These are phyloP conservation scores for Chamaetylas fuelleborni DNA, from an alignment of 2,113 vertebrate genomes.

Conservation along the genomic window DNA sequence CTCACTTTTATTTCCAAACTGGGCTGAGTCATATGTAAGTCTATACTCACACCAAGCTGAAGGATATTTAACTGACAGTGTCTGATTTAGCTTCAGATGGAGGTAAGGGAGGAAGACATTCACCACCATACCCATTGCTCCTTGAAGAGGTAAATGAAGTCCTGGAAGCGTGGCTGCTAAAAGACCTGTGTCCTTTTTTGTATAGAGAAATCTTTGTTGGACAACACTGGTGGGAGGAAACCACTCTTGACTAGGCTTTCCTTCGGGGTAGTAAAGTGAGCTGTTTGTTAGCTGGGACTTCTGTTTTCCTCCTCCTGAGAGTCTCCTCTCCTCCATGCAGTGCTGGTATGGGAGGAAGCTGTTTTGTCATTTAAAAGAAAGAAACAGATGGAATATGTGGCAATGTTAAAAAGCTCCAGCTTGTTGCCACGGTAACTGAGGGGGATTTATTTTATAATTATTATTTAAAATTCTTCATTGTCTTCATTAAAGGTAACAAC, in stretches of 20 bases:
- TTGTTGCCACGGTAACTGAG: constrained; percentile 57
- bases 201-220: background rate
- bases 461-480: constrained; percentile 73
- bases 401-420: constrained; percentile 51
- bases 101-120: background rate
- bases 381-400: constrained; percentile 69
- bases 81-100: background rate
- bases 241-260: background rate
- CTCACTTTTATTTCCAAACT: background rate
- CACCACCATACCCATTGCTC: background rate
- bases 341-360: constrained; percentile 18
- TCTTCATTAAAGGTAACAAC: constrained; percentile 66
- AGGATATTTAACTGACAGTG: background rate
- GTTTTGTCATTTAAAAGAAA: constrained; percentile 60
- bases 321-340: background rate
- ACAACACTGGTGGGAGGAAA: background rate
- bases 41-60: background rate
- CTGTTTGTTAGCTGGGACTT: constrained; percentile 26
- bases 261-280: background rate
- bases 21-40: background rate
- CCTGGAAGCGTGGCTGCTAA: background rate
- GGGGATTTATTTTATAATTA: constrained; percentile 58
- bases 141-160: background rate
- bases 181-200: background rate
- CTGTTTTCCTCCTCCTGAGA: background rate